phyloP scores from a whole-genome alignment of 2,113 vertebrate genomes.

The Ciconia boyciana region DNA sequence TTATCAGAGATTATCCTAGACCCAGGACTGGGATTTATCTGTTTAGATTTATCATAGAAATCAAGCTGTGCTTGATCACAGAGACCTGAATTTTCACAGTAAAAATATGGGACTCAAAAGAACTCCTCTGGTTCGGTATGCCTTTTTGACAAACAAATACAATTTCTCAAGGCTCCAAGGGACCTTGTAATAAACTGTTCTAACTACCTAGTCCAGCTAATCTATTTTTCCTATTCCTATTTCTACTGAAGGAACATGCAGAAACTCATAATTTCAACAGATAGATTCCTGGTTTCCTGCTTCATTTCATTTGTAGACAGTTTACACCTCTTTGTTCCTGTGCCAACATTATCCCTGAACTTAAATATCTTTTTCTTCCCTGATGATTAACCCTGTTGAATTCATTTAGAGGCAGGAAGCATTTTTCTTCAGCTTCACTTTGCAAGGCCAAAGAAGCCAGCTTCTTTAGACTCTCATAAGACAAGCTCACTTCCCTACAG shows the following conservation, averaged over 20 bases:
- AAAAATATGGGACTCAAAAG: background rate
- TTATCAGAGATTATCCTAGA: slow-evolving; percentile 28
- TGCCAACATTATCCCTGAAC: background rate
- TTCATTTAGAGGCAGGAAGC: background rate
- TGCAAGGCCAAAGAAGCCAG: background rate
- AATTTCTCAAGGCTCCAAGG: background rate
- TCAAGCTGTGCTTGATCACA: background rate
- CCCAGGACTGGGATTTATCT: background rate
- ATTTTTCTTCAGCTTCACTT: background rate
- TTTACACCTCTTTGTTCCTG: background rate
- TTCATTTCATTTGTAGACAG: background rate
- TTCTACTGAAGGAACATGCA: background rate
- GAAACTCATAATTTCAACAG: background rate
- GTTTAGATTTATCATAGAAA: background rate
- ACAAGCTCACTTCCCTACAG: background rate
- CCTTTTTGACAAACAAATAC: background rate
- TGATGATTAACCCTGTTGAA: background rate
- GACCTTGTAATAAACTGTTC: background rate
- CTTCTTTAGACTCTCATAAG: background rate
- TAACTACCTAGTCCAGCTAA: background rate
- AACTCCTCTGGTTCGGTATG: background rate
- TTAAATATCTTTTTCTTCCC: background rate
- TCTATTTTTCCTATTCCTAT: background rate
- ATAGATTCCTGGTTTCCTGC: background rate
- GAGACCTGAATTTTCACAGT: background rate